Evolutionary conservation across 2,888 invertebrate species (phyloP).

Genomic region (Eristalinus aeneus): DNA sequence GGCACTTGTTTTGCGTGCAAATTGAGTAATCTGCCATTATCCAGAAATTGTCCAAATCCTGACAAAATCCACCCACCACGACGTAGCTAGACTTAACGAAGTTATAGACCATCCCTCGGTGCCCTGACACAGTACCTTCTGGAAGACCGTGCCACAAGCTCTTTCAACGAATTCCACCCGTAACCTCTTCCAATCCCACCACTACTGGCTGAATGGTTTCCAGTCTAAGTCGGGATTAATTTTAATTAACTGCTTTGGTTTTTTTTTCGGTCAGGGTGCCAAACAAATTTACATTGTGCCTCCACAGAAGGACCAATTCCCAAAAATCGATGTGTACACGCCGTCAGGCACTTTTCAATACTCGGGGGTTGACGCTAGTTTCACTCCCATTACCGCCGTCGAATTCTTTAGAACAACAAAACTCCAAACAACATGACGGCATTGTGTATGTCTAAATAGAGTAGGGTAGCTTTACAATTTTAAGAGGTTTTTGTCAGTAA

Average conservation of each 20-base stretch:
- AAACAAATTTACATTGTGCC: neutral
- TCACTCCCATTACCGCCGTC: neutral
- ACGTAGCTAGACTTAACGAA: too few relatives aligned
- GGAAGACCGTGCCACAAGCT: too few relatives aligned
- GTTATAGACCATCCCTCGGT: too few relatives aligned
- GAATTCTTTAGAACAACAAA: neutral
- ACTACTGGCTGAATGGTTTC: neutral
- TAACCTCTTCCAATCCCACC: neutral
- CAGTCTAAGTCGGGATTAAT: neutral
- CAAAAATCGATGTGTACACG: neutral
- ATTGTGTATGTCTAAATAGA: conserved; percentile 37
- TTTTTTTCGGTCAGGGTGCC: neutral
- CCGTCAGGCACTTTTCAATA: neutral
- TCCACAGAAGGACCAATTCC: neutral
- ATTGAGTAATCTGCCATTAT: too few relatives aligned
- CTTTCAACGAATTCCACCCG: too few relatives aligned
- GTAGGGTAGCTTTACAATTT: conserved; percentile 66
- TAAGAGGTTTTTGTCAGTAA: conserved; percentile 64
- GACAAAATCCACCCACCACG: too few relatives aligned
- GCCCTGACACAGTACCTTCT: too few relatives aligned
- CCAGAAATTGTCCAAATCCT: too few relatives aligned
- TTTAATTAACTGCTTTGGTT: neutral
- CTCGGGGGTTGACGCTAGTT: neutral
- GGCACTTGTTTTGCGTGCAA: too few relatives aligned
- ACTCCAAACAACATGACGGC: neutral